Base-by-base conservation (phyloP, 2,113 vertebrate genomes). In the Trichechus manatus region DNA sequence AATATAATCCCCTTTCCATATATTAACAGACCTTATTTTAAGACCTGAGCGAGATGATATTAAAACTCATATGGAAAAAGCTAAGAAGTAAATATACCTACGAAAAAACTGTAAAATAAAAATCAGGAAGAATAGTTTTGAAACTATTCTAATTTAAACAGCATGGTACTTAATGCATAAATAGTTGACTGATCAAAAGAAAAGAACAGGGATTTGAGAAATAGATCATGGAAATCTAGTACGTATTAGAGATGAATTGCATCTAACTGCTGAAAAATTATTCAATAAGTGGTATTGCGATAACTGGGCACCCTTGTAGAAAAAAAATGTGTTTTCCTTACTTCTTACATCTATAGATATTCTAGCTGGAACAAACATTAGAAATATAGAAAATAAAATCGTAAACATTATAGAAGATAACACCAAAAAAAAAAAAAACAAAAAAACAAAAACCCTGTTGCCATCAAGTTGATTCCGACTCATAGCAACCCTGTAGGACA, bases 41-140 rank as follows among this genome's bases (percentile, higher is more conserved):
- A 89, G 14, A 36, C 20, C 36, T 81, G 66, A 86, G 8, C 6
- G 79, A 80, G 10, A 19, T 94, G 22, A 64, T n/a, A 84, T 13
- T 94, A 68, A 89, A 82, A 89, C 6, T 85, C 20, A 33, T 42
- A 33, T 81, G 2, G 36, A 68, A 93, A 87, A 96, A 47, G 39
- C 59, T 78, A 79, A 72, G 25, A 93, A 90, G 29, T 31, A 93
- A 74, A 31, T 53, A 83, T 70, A 59, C 59, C 11, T 1, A 88
- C 87, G 42, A 36, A 56, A 72, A 87, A 78, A 15, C 25, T 53
- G 17, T 53, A 50, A 91, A 87, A 83, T 27, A 80, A 72, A 27
- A 53, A 8, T 87, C 47, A 84, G 56, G 8, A 17, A 6, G 15
- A 87, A 14, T 6, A 75, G 56, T 63, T 56, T 79, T 83, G 8